Conservation (phyloP, 2,797 vertebrate species). For the Tolypeutes matacus region DNA sequence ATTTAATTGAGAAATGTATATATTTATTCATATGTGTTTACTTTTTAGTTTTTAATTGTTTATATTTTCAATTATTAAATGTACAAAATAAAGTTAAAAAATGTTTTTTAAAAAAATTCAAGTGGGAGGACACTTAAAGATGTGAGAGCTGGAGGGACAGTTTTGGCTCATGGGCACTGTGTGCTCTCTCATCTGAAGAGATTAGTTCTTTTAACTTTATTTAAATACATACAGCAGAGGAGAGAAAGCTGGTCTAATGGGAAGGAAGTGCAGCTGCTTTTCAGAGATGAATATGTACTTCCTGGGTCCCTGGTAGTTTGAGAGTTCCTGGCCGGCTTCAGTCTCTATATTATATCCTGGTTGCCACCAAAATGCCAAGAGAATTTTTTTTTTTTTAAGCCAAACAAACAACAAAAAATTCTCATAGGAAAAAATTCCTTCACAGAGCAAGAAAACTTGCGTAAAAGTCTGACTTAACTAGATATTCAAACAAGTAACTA, state of each 20-base stretch:
- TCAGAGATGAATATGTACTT: background rate
- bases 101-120: too few relatives aligned
- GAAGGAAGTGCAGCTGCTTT: background rate
- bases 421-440: background rate
- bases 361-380: background rate
- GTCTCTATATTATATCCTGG: background rate
- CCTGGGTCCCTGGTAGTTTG: background rate
- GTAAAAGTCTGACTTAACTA: background rate
- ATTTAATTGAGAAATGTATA: too few relatives aligned
- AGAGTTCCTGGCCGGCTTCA: background rate
- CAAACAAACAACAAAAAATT: background rate
- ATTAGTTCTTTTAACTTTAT: background rate
- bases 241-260: background rate
- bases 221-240: background rate
- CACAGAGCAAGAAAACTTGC: background rate
- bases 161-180: background rate
- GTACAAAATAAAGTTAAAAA: too few relatives aligned
- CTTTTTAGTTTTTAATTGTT: too few relatives aligned
- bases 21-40: too few relatives aligned
- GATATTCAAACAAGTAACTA: background rate
- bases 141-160: background rate
- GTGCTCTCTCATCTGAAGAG: background rate
- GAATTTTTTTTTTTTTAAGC: background rate
- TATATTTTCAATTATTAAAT: too few relatives aligned
- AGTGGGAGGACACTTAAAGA: background rate